A percentile compares a stretch with the other conserved stretches of the same genome.
phyloP scores from a whole-genome alignment of 2,113 vertebrate genomes.

The Actinemys pallida region DNA sequence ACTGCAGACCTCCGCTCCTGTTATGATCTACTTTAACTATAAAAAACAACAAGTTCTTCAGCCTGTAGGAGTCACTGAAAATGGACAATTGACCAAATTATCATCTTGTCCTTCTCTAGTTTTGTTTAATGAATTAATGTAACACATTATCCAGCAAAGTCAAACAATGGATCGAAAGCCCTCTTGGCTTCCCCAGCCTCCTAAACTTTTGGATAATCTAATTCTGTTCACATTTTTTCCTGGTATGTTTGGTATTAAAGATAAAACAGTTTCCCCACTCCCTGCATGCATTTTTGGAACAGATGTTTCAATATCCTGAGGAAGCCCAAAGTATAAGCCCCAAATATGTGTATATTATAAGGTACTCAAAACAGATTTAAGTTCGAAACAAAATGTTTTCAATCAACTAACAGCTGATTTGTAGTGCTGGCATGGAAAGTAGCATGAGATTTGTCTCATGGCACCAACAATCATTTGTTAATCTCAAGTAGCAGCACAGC shows the following conservation, averaged over 20 bases:
- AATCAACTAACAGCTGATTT: conserved; percentile 15
- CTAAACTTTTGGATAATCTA: neutral
- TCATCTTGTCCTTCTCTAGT: neutral
- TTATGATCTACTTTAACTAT: neutral
- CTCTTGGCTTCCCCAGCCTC: neutral
- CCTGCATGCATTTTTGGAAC: conserved; percentile 23
- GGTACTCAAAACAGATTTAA: neutral
- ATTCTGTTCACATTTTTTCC: conserved; percentile 16
- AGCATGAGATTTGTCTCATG: neutral
- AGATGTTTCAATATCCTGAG: conserved; percentile 61
- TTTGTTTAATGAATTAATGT: neutral
- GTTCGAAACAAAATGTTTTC: conserved; percentile 39
- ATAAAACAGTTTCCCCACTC: neutral
- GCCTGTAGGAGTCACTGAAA: neutral
- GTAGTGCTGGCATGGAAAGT: neutral
- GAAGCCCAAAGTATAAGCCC: conserved; percentile 52
- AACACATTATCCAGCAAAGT: conserved; percentile 1
- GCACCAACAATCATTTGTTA: neutral
- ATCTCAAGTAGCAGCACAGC: neutral
- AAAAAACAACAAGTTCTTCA: neutral
- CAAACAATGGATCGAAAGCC: neutral
- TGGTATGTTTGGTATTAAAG: conserved; percentile 37
- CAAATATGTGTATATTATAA: conserved; percentile 13
- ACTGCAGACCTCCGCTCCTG: neutral
- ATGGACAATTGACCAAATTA: neutral